Percentiles rank a stretch among this genome's conserved stretches.
Conservation (phyloP, 2,113 vertebrate species). For the Hyla sarda region DNA sequence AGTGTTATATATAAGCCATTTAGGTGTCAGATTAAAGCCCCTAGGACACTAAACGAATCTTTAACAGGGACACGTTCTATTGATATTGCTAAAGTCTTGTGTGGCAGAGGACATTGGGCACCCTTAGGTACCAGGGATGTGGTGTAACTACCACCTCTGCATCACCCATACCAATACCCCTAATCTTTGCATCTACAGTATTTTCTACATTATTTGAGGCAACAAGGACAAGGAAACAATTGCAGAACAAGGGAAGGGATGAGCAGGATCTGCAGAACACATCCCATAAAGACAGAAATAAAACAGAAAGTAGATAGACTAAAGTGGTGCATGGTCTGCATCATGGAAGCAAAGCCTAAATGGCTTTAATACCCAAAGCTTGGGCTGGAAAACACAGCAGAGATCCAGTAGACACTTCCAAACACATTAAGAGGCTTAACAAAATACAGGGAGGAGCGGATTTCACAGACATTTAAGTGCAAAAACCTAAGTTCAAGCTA, state of each 20-base stretch:
- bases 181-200: too few relatives aligned
- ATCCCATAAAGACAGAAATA: not conserved
- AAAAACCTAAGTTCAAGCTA: not conserved
- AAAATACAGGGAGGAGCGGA: not conserved
- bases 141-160: too few relatives aligned
- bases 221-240: not conserved
- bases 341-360: not conserved
- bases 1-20: too few relatives aligned
- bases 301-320: not conserved
- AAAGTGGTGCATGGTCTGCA: constrained; percentile 17
- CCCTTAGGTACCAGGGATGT: too few relatives aligned
- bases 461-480: constrained; percentile 8
- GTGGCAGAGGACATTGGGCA: too few relatives aligned
- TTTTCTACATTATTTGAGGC: not conserved
- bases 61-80: too few relatives aligned
- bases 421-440: constrained; percentile 16
- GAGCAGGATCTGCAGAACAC: not conserved
- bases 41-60: too few relatives aligned
- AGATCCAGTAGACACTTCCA: constrained; percentile 15
- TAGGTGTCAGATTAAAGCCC: too few relatives aligned
- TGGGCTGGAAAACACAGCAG: constrained; percentile 1
- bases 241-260: not conserved
- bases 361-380: constrained; percentile 8
- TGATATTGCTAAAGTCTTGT: too few relatives aligned
- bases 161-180: too few relatives aligned